Conservation (phyloP, 2,797 vertebrate species). For the Lepus townsendii region DNA sequence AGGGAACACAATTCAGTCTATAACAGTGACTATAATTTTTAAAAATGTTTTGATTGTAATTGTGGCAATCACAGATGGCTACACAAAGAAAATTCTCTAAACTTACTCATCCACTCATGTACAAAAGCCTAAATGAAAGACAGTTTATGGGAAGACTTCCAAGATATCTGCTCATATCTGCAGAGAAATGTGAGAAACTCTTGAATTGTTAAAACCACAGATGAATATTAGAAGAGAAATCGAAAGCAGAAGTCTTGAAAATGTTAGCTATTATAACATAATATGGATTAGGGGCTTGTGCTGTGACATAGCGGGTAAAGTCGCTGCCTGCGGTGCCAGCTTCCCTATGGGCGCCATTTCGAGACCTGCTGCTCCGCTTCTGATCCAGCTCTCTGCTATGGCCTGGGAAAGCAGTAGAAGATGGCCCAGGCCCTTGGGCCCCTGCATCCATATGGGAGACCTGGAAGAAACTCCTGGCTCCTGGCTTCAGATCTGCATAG, state of each 20-base stretch:
- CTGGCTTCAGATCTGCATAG: too few relatives aligned
- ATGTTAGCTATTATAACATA: background rate
- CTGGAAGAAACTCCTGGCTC: too few relatives aligned
- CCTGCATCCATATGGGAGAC: too few relatives aligned
- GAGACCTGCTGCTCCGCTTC: too few relatives aligned
- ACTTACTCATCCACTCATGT: background rate
- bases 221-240: background rate
- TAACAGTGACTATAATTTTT: background rate
- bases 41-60: background rate
- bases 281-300: too few relatives aligned
- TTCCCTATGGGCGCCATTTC: too few relatives aligned
- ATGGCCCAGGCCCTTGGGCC: too few relatives aligned
- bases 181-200: slow-evolving; percentile 10
- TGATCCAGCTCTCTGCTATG: too few relatives aligned
- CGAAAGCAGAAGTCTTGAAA: slow-evolving; percentile 25
- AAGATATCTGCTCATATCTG: background rate
- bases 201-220: background rate
- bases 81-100: background rate
- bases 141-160: background rate
- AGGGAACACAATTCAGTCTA: background rate
- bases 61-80: background rate
- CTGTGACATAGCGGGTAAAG: too few relatives aligned
- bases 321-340: too few relatives aligned
- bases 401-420: too few relatives aligned
- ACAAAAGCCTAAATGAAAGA: background rate